phyloP scores from a whole-genome alignment of 1,140 invertebrate genomes.

The Cryptotermes secundus region DNA sequence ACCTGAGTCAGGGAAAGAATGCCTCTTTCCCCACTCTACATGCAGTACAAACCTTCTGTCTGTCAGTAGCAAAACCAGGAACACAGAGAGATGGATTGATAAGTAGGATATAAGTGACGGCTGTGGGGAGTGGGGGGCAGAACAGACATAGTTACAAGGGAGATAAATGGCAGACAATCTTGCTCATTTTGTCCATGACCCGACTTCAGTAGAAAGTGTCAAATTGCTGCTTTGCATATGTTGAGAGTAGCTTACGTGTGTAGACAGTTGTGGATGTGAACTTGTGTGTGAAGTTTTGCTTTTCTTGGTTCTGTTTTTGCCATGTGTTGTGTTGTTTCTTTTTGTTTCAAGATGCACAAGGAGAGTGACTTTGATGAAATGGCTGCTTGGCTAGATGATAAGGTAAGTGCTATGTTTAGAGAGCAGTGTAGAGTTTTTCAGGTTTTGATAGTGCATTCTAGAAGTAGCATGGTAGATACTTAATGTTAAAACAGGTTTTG shows the following conservation, averaged over 20 bases:
- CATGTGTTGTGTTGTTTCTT: slow-evolving; percentile 40
- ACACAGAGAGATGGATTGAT: no score
- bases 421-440: no score
- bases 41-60: no score
- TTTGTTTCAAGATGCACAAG: slow-evolving; percentile 65
- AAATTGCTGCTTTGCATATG: background rate
- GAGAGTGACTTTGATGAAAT: slow-evolving; percentile 92
- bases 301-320: slow-evolving; percentile 34
- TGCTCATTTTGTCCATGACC: no score
- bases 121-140: no score
- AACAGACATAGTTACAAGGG: no score
- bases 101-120: no score
- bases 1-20: no score
- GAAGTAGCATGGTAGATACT: background rate
- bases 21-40: no score
- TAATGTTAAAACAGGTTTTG: no score
- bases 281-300: background rate
- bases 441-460: background rate
- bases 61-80: no score
- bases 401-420: slow-evolving; percentile 51
- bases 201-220: background rate
- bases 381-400: slow-evolving; percentile 82
- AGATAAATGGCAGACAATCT: no score
- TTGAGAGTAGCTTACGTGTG: background rate
- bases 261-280: background rate